Conservation (phyloP, 2,113 vertebrate species). For the Oreotrochilus melanogaster region DNA sequence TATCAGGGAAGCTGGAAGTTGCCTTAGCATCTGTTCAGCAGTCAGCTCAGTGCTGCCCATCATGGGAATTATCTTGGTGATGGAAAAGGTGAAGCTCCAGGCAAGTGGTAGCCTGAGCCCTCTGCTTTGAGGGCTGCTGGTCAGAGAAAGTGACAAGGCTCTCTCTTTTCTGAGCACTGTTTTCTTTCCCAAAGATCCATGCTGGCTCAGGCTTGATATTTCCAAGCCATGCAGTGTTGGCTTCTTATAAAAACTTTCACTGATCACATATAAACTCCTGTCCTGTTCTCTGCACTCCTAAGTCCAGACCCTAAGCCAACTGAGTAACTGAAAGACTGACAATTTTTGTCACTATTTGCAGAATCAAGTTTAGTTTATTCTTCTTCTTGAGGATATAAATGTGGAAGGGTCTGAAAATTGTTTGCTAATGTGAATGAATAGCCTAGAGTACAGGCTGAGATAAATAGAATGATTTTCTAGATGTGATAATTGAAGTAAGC, state of each 20-base stretch:
- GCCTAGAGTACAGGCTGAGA: background rate
- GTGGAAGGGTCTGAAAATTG: background rate
- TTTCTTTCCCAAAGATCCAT: background rate
- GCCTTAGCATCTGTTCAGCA: background rate
- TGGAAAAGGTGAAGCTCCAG: background rate
- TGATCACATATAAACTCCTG: background rate
- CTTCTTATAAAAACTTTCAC: background rate
- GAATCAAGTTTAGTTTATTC: background rate
- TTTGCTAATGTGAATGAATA: background rate
- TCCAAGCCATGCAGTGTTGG: background rate
- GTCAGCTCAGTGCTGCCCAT: background rate
- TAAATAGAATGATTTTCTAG: background rate
- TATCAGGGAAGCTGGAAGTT: background rate
- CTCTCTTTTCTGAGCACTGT: background rate
- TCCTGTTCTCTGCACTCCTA: background rate
- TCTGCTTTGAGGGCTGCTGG: background rate
- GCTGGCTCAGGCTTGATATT: background rate
- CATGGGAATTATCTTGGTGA: rapidly evolving
- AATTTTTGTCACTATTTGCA: background rate
- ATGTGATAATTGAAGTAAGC: background rate
- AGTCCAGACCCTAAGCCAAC: background rate
- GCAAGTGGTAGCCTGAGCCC: background rate
- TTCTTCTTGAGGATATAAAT: background rate
- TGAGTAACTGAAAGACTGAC: background rate
- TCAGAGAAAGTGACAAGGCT: background rate